Base-by-base conservation (phyloP, 2,797 vertebrate species). In the Scyliorhinus canicula region DNA sequence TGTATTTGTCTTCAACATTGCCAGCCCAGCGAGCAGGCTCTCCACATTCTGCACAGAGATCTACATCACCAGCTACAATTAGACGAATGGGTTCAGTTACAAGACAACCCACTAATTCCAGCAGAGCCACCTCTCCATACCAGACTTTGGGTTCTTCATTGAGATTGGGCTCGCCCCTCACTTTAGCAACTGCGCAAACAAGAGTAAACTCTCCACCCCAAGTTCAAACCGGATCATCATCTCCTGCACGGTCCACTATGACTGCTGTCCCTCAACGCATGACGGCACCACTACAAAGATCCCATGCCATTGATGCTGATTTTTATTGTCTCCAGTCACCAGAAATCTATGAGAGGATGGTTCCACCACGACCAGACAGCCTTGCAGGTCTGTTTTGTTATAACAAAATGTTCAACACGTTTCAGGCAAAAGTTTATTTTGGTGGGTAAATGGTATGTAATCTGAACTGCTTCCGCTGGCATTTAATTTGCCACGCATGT, bases 311-410 rank as follows among this genome's bases (percentile, higher is more conserved):
- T 3, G 98, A 97, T 95, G 65, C 98, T 0, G 98, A 99, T 21
- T 98, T 98, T n/a, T 99, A 98, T 0, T 98, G 98, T 94, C 97
- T 97, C 95, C 98, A 98, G 96, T 98, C 98, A 86, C 99, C 98
- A 0, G 98, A 99, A 16, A 97, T 99, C 95, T 99, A 99, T 0
- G 99, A 99, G 97, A 98, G 98, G 96, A 99, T 99, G 98, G 97
- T 98, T 0, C 98, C 98, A 9, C 98, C 99, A 0, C 97, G 98
- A 91, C 98, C 99, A 14, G 98, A 99, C 95, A 99, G 98, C 97
- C 98, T 99, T 95, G 97, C 99, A 96, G 99, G 99, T 99, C 95
- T 97, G 99, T 97, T 94, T 94, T 74, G 47, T 94, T 67, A 55
- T 47, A 74, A 31, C 9, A 94, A 47, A 47, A 94, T 7, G 28